Evolutionary conservation across 2,888 invertebrate genomes (phyloP), one percentile per base, ranked within the genome.

Genomic region (Matsumyia berberina): DNA sequence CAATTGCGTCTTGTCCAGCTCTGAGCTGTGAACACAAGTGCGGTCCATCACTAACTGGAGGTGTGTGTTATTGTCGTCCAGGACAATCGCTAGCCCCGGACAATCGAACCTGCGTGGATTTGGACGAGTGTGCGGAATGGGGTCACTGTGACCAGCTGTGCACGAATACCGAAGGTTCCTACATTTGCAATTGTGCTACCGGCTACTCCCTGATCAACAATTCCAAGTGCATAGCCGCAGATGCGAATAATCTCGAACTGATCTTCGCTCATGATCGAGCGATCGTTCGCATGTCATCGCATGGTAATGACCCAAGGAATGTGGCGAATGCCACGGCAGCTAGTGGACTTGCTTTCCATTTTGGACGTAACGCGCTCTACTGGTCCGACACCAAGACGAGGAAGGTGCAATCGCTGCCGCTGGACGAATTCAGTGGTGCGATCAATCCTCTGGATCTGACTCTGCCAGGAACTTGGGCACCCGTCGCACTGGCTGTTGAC

Each of bases 141-240:
- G 97, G 97, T 44, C 96, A 94, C 91, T 99, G 99, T 91, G 98
- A 99, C 90, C 99, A 99, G 92, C 93, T 96, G 33, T 99, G 99
- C 91, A 94, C 95, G 78, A 99, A 99, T 91, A 95, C 95, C 0
- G 95, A 95, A 0, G 98, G 96, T 44, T 95, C 97, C 8, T 99
- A 96, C 92, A 93, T 92, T 44, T 99, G 99, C 91, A 94, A 95
- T 12, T 99, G 98, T 90, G 95, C 95, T 0, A 93, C 94, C 0
- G 97, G 96, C 39, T 97, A 96, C 92, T 92, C 92, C 3, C 92
- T 96, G 64, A 91, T 91, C 44, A 94, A 94, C 87, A 92, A 92
- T 51, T 93, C 93, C 82, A 94, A 94, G 79, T 96, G 97, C 90
- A 92, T 93, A 31, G 94, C 95, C 0, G 92, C 92, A 7, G 93